These are phyloP conservation scores for Aldabrachelys gigantea DNA, from an alignment of 2,113 vertebrate genomes.

Conservation along the genomic window DNA sequence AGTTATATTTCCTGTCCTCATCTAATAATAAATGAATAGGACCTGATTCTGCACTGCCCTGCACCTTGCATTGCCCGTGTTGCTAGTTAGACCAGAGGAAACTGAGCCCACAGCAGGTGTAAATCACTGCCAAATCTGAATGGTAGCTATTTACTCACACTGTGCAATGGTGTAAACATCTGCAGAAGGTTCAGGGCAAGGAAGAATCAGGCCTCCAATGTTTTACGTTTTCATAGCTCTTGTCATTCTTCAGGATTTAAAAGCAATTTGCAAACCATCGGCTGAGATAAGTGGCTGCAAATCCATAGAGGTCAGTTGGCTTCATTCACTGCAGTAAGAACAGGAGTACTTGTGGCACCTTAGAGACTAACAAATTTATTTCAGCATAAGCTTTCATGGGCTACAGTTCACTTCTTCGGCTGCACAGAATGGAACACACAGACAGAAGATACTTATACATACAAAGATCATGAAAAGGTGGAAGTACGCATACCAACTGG, in stretches of 20 bases:
- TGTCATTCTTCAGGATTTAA: background rate
- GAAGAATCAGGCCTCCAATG: background rate
- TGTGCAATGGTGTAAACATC: background rate
- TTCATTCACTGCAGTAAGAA: background rate
- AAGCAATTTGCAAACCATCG: background rate
- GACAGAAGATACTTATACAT: too few species aligned
- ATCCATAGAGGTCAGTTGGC: background rate
- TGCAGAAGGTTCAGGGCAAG: background rate
- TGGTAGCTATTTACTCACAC: background rate
- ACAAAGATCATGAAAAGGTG: too few species aligned
- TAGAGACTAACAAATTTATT: too few species aligned
- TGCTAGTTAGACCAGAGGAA: background rate
- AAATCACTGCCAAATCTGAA: background rate
- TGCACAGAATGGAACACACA: too few species aligned
- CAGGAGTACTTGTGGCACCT: too few species aligned
- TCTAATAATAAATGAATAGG: background rate
- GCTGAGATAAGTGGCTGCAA: background rate
- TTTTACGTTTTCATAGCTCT: background rate
- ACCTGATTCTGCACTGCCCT: background rate
- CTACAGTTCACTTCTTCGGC: too few species aligned
- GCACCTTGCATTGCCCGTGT: background rate
- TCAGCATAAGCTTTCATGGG: too few species aligned
- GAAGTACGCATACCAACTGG: too few species aligned
- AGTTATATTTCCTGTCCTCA: background rate
- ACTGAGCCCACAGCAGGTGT: background rate